A percentile compares a stretch with the other conserved stretches of the same genome.
phyloP scores from a whole-genome alignment of 2,113 vertebrate species.

The Blennius ocellaris region DNA sequence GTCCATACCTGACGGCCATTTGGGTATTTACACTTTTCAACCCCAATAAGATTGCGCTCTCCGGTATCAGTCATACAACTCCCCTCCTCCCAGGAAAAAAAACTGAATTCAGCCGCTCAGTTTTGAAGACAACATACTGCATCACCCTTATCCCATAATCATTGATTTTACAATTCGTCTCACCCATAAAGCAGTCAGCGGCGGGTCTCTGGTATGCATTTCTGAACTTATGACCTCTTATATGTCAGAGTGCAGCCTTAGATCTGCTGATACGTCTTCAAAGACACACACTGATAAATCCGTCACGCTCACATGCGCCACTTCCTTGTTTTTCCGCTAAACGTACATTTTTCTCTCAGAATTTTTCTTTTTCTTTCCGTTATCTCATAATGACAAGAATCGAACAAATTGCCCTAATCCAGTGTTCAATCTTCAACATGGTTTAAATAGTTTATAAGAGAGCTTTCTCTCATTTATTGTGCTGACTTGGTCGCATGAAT shows the following conservation, averaged over 20 bases:
- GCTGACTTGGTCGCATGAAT: background rate
- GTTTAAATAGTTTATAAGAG: background rate
- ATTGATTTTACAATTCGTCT: conserved; percentile 34
- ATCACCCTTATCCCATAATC: conserved; percentile 36
- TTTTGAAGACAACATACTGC: conserved; percentile 19
- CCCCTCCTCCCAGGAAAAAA: background rate
- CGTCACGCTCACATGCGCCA: no score
- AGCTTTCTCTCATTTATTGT: background rate
- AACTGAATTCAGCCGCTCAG: conserved; percentile 4
- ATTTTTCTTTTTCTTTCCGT: background rate
- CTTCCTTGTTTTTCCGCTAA: background rate
- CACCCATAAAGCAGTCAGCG: conserved; percentile 35
- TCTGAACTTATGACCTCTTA: conserved; percentile 51
- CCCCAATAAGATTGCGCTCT: background rate
- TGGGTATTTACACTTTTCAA: background rate
- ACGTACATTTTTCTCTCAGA: background rate
- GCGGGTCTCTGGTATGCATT: conserved; percentile 16
- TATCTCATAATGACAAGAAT: background rate
- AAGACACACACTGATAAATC: conserved; percentile 17
- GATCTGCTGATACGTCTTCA: conserved; percentile 51
- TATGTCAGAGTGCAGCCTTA: conserved; percentile 39
- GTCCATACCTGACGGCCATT: background rate
- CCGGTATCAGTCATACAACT: conserved; percentile 11
- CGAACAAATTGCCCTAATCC: background rate
- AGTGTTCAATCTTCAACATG: background rate